Conservation (phyloP, 2,797 vertebrate species). For the Melanotaenia boesemani region DNA sequence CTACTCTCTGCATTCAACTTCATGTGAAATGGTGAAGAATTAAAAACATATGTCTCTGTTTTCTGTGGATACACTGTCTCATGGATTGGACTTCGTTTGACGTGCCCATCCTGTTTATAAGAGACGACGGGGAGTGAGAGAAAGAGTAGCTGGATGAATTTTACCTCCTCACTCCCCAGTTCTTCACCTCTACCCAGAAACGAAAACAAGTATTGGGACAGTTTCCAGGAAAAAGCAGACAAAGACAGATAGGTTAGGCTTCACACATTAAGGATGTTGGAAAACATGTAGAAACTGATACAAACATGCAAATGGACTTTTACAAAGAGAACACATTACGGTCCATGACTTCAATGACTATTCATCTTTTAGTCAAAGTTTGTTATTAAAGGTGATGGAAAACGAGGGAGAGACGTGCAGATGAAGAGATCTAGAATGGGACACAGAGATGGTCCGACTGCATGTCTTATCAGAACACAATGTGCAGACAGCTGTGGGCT, state of each 20-base stretch:
- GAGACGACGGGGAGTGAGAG: constrained; percentile 2
- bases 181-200: constrained; percentile 43
- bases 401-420: background rate
- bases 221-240: constrained; percentile 53
- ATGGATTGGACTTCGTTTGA: constrained; percentile 20
- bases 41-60: constrained; percentile 49
- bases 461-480: constrained; percentile 62
- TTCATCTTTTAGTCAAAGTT: background rate
- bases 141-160: constrained; percentile 31
- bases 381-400: constrained; percentile 7
- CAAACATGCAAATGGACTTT: background rate
- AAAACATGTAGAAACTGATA: background rate
- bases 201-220: constrained; percentile 34
- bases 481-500: constrained; percentile 76
- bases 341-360: background rate
- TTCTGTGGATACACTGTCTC: constrained; percentile 37
- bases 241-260: constrained; percentile 22
- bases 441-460: constrained; percentile 30
- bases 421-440: constrained; percentile 1
- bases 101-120: constrained; percentile 29
- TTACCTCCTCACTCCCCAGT: constrained; percentile 43
- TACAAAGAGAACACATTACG: background rate
- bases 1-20: constrained; percentile 13
- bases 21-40: constrained; percentile 47
- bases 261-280: constrained; percentile 14